Conservation (phyloP, 2,888 invertebrate species). For the Ichneumon xanthorius region DNA sequence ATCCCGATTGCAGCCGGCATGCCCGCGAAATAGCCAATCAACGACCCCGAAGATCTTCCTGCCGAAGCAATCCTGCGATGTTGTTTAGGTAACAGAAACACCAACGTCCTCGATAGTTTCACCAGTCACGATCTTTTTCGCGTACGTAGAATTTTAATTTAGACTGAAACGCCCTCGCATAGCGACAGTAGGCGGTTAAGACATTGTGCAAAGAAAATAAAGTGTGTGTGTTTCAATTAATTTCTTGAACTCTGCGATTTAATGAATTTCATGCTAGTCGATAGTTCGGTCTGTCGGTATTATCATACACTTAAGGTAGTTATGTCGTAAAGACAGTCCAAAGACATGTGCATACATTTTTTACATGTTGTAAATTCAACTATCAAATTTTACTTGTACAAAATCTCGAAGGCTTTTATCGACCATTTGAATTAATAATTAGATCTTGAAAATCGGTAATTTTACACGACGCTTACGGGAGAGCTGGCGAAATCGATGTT, state of each 20-base stretch:
- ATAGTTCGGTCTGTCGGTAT: background rate
- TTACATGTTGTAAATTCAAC: too few species aligned
- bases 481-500: too few species aligned
- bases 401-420: too few species aligned
- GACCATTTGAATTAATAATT: too few species aligned
- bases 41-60: slow-evolving; percentile 79
- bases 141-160: too few species aligned
- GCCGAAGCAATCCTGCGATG: slow-evolving; percentile 83
- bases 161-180: too few species aligned
- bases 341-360: too few species aligned
- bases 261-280: background rate
- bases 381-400: too few species aligned
- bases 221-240: background rate
- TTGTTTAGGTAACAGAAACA: slow-evolving; percentile 81
- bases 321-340: too few species aligned
- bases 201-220: background rate
- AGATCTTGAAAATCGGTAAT: too few species aligned
- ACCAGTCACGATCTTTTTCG: background rate
- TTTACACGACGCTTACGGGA: too few species aligned
- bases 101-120: background rate
- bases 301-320: background rate
- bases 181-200: background rate
- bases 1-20: slow-evolving; percentile 79
- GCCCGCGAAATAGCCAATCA: slow-evolving; percentile 80
- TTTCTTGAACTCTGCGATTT: background rate